Percentiles rank a stretch among this genome's conserved stretches.
Evolutionary conservation across 2,888 invertebrate genomes (phyloP).

Genomic region (Leistus spinibarbis): DNA sequence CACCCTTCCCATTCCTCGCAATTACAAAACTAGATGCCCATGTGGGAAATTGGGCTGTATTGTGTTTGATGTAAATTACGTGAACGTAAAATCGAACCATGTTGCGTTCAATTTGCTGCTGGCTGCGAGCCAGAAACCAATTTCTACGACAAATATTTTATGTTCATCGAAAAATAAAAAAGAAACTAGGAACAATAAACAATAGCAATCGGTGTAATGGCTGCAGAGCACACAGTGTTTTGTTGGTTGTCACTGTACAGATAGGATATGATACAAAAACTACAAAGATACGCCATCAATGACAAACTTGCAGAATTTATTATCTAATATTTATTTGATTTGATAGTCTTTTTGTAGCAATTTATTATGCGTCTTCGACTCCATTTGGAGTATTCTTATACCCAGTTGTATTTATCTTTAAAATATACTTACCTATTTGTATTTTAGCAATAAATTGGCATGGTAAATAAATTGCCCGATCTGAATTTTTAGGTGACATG

Average conservation of each 20-base stretch:
- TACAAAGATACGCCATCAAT: neutral
- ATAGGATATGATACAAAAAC: neutral
- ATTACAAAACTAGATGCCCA: neutral
- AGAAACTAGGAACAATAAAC: neutral
- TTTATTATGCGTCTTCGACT: neutral
- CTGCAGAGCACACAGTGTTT: neutral
- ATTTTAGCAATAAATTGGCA: no score
- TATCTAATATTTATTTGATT: neutral
- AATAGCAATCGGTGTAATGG: neutral
- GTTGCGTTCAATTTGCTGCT: conserved; percentile 7
- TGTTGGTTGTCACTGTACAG: neutral
- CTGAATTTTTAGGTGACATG: no score
- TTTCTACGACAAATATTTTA: conserved; percentile 33
- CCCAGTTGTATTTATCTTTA: no score
- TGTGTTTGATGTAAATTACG: neutral
- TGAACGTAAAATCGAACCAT: neutral
- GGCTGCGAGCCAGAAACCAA: conserved; percentile 23
- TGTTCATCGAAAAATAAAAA: conserved; percentile 2
- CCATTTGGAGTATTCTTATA: no score
- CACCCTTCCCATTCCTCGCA: neutral
- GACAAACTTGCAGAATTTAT: neutral
- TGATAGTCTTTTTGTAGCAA: neutral
- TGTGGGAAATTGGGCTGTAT: neutral
- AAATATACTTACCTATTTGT: no score
- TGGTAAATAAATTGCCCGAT: no score